Base-by-base conservation (phyloP, 30 jellyfish, hydroid and myxozoan genomes). In the Pseudorhiza aurosa region DNA sequence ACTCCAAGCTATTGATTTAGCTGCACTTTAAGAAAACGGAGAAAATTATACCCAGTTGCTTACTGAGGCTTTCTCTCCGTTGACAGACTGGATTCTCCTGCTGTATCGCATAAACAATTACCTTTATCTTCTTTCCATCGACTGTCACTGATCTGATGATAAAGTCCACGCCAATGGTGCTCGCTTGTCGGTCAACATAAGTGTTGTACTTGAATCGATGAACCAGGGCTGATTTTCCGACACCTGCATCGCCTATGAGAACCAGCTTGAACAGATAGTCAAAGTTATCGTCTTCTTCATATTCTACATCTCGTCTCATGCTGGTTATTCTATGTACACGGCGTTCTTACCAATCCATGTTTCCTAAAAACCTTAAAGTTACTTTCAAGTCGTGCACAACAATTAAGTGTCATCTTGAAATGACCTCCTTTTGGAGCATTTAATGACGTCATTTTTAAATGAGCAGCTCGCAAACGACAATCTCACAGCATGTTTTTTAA, bases 81-180 rank as follows among this genome's bases (percentile, higher is more conserved):
- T n/a, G n/a, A n/a, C n/a, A n/a, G n/a, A n/a, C n/a, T n/a, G n/a
- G n/a, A n/a, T n/a, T n/a, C n/a, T n/a, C n/a, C n/a, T n/a, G n/a
- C n/a, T n/a, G n/a, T n/a, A n/a, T n/a, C n/a, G n/a, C n/a, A n/a
- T 8, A 53, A 9, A 3, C 63, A 31, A 4, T 68, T 30, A 84
- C 98, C 96, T 91, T 91, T 22, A 91, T 72, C 81, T 76, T 91
- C 49, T 84, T 91, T 31, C 93, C 98, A 43, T 78, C 98, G 36
- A 84, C 77, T 31, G 37, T 78, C 17, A 91, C 35, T 22, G 98
- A 84, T 55, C 79, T 84, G 45, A 91, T 37, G 0, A 95, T 44
- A 43, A 91, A 91, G 81, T 91, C 98, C 12, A 91, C 98, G 21
- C 98, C 98, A 83, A 91, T 91, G 0, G 98, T 91, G 82, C 98